These are phyloP conservation scores for Silurus aristotelis DNA, from an alignment of 2,797 vertebrate genomes.

Conservation along the genomic window DNA sequence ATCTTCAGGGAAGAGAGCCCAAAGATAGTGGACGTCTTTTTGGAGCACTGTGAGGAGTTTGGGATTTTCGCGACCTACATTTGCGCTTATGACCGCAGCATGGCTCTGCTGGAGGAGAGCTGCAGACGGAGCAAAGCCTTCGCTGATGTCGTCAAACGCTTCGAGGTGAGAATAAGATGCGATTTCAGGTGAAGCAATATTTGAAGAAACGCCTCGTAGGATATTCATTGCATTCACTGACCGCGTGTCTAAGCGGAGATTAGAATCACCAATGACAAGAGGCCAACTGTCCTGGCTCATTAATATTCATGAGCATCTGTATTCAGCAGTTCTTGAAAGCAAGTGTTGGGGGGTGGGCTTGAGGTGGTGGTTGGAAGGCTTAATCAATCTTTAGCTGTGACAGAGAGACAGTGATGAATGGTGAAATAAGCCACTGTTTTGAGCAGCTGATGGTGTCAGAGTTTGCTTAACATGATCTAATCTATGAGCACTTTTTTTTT, in stretches of 20 bases:
- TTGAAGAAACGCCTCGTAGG: constrained; percentile 46
- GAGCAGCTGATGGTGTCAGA: constrained; percentile 32
- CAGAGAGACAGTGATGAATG: constrained; percentile 45
- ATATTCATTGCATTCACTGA: constrained; percentile 62
- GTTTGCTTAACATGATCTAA: constrained; percentile 27
- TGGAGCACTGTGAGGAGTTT: constrained; percentile 81
- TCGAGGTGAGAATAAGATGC: constrained; percentile 80
- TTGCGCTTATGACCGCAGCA: constrained; percentile 86
- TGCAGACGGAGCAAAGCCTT: constrained; percentile 77
- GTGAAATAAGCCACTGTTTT: constrained; percentile 52
- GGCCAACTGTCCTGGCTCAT: constrained; percentile 74
- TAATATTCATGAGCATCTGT: constrained; percentile 81
- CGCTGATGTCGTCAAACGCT: constrained; percentile 76
- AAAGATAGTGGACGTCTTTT: constrained; percentile 85
- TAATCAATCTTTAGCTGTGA: constrained; percentile 59
- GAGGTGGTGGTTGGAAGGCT: constrained; percentile 35
- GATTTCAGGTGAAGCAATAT: not conserved
- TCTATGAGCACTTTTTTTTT: not conserved
- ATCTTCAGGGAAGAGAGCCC: constrained; percentile 85
- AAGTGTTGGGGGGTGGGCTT: constrained; percentile 3
- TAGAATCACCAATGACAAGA: constrained; percentile 71
- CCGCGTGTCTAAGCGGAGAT: constrained; percentile 67
- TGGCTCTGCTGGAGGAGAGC: constrained; percentile 84
- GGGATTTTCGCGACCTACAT: constrained; percentile 84
- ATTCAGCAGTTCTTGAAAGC: constrained; percentile 56